Evolutionary conservation across 2,113 vertebrate species (phyloP), one percentile per base, ranked within the genome.

Genomic region (Dipodomys stephensi): DNA sequence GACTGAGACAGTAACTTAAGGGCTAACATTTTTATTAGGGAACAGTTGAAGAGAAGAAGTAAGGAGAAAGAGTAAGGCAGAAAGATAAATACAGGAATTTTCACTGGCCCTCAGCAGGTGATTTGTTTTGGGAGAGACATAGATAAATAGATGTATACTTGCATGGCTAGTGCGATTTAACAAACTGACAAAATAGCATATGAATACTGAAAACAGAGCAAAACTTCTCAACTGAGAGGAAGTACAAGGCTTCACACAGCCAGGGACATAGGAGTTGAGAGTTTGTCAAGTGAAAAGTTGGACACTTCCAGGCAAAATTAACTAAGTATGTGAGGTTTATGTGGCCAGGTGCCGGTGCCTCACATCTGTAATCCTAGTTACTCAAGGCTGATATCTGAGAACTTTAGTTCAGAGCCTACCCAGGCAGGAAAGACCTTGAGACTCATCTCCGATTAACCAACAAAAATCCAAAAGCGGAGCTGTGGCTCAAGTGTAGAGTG

Each of bases 241-340:
- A 2, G 16, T 23, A 9, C 35, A 32, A 6, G 46, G 13, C 27
- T 69, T 77, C n/a, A 68, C 20, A 64, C 16, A 49, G 57, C 80
- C 68, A 67, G 53, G 81, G 32, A 44, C 6, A 0, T 1, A 4
- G 10, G 16, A 60, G 7, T 15, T 32, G 22, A 64, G 23, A 68
- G 19, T 78, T 68, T 93, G 60, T 88, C 68, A 82, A 84, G 44
- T 44, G 62, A 83, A 77, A 92, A 88, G 39, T 57, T 57, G 32
- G 30, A 88, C 78, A 53, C 64, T 30, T 77, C n/a, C 32, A 53
- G 72, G 72, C 11, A 71, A 87, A 71, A 83, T 46, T 39, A 73
- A 69, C 46, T 81, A 83, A 27, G 49, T 57, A 2, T 30, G 77
- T 44, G 73, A 68, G 49, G 53, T 57, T 57, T 57, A 57, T 57